Conservation (phyloP, 1,140 invertebrate genomes). For the Calosoma granatense region DNA sequence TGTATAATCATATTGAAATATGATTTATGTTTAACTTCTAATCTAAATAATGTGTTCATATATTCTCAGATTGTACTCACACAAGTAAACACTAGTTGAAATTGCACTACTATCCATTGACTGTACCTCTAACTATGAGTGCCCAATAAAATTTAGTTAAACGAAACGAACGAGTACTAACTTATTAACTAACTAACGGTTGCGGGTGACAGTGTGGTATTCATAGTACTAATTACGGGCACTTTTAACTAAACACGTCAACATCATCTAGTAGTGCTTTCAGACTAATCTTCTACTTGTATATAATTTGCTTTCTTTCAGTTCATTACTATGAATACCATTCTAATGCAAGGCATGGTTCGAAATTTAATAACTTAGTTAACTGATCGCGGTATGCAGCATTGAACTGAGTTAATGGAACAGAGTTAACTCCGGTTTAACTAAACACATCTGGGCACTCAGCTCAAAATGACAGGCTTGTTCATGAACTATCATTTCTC, state of each 20-base stretch:
- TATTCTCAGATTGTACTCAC: not conserved
- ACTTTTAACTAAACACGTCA: no score
- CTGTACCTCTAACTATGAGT: slow-evolving; percentile 32
- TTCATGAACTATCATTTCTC: slow-evolving; percentile 15
- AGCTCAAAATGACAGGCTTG: slow-evolving; percentile 21
- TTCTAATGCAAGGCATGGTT: slow-evolving; percentile 34
- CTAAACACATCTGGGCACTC: slow-evolving; percentile 31
- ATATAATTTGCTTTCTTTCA: no score
- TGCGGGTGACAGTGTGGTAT: slow-evolving; percentile 9
- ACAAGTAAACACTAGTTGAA: slow-evolving; percentile 6
- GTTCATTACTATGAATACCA: slow-evolving; percentile 9
- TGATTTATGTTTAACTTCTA: no score
- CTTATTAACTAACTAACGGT: slow-evolving; percentile 19
- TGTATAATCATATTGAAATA: not conserved
- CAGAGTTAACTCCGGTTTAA: not conserved
- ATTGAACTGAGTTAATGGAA: no score
- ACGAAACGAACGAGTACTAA: slow-evolving; percentile 30
- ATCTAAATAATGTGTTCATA: not conserved
- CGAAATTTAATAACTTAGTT: slow-evolving; percentile 16
- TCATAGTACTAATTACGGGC: slow-evolving; percentile 16
- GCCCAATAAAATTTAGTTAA: slow-evolving; percentile 48
- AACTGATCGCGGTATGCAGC: no score
- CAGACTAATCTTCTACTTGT: slow-evolving; percentile 10
- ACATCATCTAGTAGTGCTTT: not conserved
- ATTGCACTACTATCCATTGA: slow-evolving; percentile 28